Evolutionary conservation across 2,113 vertebrate genomes (phyloP).

Genomic region (Pomatostomus ruficeps): DNA sequence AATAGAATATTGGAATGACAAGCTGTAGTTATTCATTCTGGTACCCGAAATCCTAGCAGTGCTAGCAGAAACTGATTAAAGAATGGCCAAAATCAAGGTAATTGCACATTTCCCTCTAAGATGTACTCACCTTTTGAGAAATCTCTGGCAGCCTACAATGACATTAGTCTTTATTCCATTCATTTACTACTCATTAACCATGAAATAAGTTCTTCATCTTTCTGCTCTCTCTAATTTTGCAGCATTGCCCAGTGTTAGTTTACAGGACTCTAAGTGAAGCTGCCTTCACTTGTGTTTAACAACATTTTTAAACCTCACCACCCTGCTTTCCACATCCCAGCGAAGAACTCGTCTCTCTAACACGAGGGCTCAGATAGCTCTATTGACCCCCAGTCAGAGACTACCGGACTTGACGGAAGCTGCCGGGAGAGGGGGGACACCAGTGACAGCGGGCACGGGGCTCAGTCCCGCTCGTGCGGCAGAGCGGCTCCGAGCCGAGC

Average conservation of each 20-base stretch:
- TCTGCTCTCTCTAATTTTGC: not conserved
- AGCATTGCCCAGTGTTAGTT: not conserved
- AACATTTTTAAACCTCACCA: not conserved
- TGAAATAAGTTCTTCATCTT: not conserved
- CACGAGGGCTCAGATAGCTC: not conserved
- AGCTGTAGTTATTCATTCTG: not conserved
- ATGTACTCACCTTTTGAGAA: not conserved
- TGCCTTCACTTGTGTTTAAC: not conserved
- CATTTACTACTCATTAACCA: not conserved
- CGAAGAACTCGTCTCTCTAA: not conserved
- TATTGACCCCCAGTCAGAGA: not conserved
- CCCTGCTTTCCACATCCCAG: not conserved
- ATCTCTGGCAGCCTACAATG: not conserved
- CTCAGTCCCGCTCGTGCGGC: too few species aligned
- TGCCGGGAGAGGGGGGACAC: not conserved
- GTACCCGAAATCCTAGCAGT: not conserved
- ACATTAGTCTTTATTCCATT: not conserved
- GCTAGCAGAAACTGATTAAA: not conserved
- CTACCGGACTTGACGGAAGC: not conserved
- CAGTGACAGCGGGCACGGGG: not conserved
- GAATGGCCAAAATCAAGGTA: not conserved
- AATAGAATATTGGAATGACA: not conserved
- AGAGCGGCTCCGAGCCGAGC: not conserved
- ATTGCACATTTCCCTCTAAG: not conserved
- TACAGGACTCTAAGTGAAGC: not conserved